These are phyloP conservation scores for Bhutanitis thaidina DNA, from an alignment of 2,888 invertebrate species.

Conservation along the genomic window DNA sequence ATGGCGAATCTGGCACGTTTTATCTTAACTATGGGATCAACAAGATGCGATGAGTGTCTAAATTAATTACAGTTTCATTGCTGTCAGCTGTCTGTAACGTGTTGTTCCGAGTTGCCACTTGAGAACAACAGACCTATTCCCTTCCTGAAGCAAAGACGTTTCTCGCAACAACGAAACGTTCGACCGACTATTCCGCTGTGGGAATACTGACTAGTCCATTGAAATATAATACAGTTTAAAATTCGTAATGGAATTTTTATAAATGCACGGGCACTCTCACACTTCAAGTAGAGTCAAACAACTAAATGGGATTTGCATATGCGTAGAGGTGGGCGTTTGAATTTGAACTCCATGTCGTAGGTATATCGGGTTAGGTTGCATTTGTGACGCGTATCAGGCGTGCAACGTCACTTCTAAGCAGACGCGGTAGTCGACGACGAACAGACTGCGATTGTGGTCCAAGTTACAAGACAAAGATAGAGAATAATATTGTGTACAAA, in stretches of 20 bases:
- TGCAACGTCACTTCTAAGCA: slow-evolving; percentile 61
- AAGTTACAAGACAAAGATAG: slow-evolving; percentile 32
- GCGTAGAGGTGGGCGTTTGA: slow-evolving; percentile 16
- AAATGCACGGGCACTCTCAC: slow-evolving; percentile 23
- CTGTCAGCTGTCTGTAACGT: slow-evolving; percentile 13
- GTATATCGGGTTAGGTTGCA: slow-evolving; percentile 36
- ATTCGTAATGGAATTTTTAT: slow-evolving; percentile 22
- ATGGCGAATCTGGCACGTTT: too few species aligned
- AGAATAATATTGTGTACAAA: background rate
- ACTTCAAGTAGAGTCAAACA: slow-evolving; percentile 17
- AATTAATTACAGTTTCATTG: slow-evolving; percentile 7
- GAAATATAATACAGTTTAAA: slow-evolving; percentile 19
- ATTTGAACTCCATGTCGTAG: slow-evolving; percentile 26
- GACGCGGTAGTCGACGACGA: slow-evolving; percentile 44
- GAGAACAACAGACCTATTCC: background rate
- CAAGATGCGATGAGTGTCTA: too few species aligned
- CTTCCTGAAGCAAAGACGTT: background rate
- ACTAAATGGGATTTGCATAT: slow-evolving; percentile 25
- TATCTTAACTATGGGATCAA: too few species aligned
- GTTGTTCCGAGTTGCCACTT: background rate
- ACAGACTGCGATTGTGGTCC: slow-evolving; percentile 35
- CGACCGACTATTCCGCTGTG: background rate
- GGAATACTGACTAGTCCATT: background rate
- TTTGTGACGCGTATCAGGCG: slow-evolving; percentile 34
- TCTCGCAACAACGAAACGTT: background rate